Conservation (phyloP, 2,888 invertebrate genomes). For the Dasypogon diadema region DNA sequence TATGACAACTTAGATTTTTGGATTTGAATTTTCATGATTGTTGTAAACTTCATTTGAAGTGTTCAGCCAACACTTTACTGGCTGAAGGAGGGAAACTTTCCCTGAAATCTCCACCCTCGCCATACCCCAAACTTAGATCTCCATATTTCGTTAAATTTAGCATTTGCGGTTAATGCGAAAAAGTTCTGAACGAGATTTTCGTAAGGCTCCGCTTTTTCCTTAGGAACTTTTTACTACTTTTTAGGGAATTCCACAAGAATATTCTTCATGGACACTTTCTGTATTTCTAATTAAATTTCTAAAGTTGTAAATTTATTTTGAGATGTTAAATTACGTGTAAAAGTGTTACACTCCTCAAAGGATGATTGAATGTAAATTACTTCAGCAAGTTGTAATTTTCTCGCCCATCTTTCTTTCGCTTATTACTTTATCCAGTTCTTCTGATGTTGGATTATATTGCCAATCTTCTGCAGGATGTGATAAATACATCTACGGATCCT, state of each 20-base stretch:
- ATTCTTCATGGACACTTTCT: not conserved
- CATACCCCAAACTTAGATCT: constrained; percentile 21
- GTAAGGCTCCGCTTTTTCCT: constrained; percentile 9
- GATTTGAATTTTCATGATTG: constrained; percentile 43
- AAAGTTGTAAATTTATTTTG: too few species aligned
- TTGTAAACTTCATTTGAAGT: constrained; percentile 40
- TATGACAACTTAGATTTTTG: not conserved
- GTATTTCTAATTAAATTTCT: too few species aligned
- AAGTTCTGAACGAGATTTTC: constrained; percentile 42
- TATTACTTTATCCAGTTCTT: too few species aligned
- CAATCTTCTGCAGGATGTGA: too few species aligned
- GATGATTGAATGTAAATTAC: too few species aligned
- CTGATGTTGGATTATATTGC: too few species aligned
- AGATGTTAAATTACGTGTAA: too few species aligned
- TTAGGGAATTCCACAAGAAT: not conserved
- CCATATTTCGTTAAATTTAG: constrained; percentile 30
- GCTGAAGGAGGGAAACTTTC: constrained; percentile 4
- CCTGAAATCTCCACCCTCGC: constrained; percentile 14
- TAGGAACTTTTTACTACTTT: constrained; percentile 29
- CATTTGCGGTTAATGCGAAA: constrained; percentile 33
- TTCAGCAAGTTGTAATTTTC: too few species aligned
- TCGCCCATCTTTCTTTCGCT: too few species aligned
- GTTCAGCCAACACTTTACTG: constrained; percentile 14
- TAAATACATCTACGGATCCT: too few species aligned
- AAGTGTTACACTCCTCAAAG: too few species aligned